phyloP scores from a whole-genome alignment of 2,113 vertebrate genomes.

The Dromiciops gliroides region DNA sequence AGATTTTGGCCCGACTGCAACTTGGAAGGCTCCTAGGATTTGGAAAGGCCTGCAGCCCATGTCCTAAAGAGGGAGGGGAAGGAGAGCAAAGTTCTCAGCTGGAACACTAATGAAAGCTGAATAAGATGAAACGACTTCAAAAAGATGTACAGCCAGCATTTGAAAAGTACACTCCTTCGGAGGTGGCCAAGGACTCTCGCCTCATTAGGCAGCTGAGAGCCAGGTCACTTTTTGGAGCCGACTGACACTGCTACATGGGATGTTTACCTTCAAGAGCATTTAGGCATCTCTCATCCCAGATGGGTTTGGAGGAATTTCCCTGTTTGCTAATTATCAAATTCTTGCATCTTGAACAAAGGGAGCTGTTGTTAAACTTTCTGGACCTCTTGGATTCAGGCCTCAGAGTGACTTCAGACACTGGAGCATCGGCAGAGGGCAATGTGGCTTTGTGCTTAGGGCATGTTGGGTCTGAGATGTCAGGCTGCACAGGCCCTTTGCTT shows the following conservation, averaged over 20 bases:
- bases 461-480: not conserved
- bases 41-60: constrained; percentile 60
- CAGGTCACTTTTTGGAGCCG: not conserved
- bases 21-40: constrained; percentile 58
- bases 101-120: constrained; percentile 59
- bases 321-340: not conserved
- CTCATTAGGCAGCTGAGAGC: not conserved
- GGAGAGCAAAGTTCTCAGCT: constrained; percentile 66
- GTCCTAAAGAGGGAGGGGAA: constrained; percentile 63
- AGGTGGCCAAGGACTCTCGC: not conserved
- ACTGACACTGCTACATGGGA: not conserved
- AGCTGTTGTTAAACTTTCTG: not conserved
- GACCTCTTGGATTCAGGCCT: constrained; percentile 9
- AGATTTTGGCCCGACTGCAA: constrained; percentile 54
- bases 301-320: not conserved
- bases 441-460: not conserved
- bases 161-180: not conserved
- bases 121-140: constrained; percentile 55
- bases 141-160: constrained; percentile 44
- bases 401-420: not conserved
- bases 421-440: not conserved
- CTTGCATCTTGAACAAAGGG: constrained; percentile 39
- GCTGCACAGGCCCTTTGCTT: not conserved
- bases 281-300: constrained; percentile 15
- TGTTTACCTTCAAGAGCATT: not conserved